phyloP scores from a whole-genome alignment of 2,888 invertebrate genomes.

The Drosophila affinis region DNA sequence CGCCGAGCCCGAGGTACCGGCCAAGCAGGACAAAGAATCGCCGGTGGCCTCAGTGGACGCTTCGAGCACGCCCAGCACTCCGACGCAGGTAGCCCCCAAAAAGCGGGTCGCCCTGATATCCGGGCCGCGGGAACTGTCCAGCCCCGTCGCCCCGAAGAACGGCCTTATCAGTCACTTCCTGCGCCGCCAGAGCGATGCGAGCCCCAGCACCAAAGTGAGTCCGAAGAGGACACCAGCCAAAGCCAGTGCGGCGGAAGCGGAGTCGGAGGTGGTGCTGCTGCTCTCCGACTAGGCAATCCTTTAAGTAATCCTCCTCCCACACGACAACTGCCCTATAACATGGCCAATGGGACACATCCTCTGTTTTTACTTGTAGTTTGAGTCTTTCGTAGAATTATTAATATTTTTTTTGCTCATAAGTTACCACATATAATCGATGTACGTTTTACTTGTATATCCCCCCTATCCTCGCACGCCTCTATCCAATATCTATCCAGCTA shows the following conservation, averaged over 20 bases:
- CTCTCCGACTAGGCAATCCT: slow-evolving; percentile 59
- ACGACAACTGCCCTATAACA: background rate
- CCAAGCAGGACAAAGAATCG: background rate
- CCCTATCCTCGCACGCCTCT: background rate
- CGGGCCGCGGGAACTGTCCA: slow-evolving; percentile 79
- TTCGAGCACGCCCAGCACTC: slow-evolving; percentile 20
- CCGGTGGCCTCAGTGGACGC: slow-evolving; percentile 16
- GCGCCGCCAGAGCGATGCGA: slow-evolving; percentile 65
- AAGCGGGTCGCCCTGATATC: slow-evolving; percentile 84
- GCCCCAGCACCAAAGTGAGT: slow-evolving; percentile 7
- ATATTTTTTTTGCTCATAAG: slow-evolving; percentile 25
- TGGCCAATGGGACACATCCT: background rate
- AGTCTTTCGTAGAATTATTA: background rate
- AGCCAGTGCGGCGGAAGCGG: slow-evolving; percentile 3
- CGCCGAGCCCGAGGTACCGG: slow-evolving; percentile 2
- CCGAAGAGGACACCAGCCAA: background rate
- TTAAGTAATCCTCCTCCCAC: background rate
- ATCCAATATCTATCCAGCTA: background rate
- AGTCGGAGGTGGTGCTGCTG: slow-evolving; percentile 56
- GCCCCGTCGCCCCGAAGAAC: slow-evolving; percentile 79
- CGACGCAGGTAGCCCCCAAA: slow-evolving; percentile 39
- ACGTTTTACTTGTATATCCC: slow-evolving; percentile 11
- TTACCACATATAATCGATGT: slow-evolving; percentile 20
- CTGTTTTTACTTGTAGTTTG: too few relatives aligned
- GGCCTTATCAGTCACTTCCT: slow-evolving; percentile 84